Evolutionary conservation across 2,797 vertebrate species (phyloP).

Genomic region (Mustela erminea): DNA sequence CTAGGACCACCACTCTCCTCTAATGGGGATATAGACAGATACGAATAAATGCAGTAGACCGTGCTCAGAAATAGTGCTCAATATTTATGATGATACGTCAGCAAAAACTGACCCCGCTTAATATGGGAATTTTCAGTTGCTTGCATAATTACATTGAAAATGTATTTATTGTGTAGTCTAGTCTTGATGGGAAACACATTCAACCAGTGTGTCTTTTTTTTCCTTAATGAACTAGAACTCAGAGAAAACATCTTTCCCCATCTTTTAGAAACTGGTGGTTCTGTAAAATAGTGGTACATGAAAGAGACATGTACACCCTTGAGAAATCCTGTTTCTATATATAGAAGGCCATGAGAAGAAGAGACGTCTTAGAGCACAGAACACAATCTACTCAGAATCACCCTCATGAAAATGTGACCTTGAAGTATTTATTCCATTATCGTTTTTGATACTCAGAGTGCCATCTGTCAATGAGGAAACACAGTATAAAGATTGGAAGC

Average conservation of each 20-base stretch:
- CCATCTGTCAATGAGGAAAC: not conserved
- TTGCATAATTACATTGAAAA: not conserved
- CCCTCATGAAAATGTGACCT: not conserved
- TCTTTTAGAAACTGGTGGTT: not conserved
- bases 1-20: not conserved
- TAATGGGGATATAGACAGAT: not conserved
- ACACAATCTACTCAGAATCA: not conserved
- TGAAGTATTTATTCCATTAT: not conserved
- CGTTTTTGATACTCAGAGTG: not conserved
- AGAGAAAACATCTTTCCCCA: not conserved
- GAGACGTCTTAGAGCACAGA: not conserved
- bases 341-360: not conserved
- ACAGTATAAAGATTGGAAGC: not conserved
- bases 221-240: not conserved
- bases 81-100: constrained; percentile 74
- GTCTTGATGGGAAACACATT: not conserved
- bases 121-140: not conserved
- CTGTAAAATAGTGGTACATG: not conserved
- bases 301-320: not conserved
- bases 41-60: constrained; percentile 77
- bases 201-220: not conserved
- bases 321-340: not conserved
- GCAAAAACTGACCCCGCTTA: not conserved
- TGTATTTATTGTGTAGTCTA: not conserved
- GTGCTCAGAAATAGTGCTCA: constrained; percentile 80